Evolutionary conservation across 2,888 invertebrate species (phyloP), one percentile per base, ranked within the genome.

Genomic region (Adelognathus sp.): DNA sequence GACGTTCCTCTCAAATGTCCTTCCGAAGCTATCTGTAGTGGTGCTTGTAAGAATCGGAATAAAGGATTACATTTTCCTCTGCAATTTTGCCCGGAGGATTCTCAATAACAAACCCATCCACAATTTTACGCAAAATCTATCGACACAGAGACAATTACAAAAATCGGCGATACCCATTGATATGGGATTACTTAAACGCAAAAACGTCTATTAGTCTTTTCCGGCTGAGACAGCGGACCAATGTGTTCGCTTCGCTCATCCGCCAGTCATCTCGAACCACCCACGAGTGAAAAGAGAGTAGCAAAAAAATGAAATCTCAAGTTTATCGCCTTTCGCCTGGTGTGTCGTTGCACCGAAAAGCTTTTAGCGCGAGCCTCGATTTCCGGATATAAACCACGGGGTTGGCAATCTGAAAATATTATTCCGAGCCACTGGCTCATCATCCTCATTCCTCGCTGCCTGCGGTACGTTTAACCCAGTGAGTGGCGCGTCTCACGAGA

Each of bases 401-500:
- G 61, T 75, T 60, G 71, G 70, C 52, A 69, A 79, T 73, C 73
- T 70, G 79, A 79, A 79, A 79, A 79, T 79, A 79, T 79, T 75
- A 75, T 75, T 71, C 21, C 63, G 21, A 75, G 46, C 75, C 54
- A 39, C 27, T 58, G 33, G 52, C 18, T 41, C 5, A 16, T 54
- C 54, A n/a, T 74, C 14, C 36, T 67, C 75, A 50, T 60, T 39
- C 74, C 64, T 75, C 63, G 9, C 18, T 39, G 52, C 4, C 24
- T 33, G 27, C 31, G 27, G 58, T 52, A 29, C 84, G 85, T 86
- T 88, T 89, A 88, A 89, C 88, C 88, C 83, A 87, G 85, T 87
- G 85, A 87, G 86, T 86, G 82, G 84, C 64, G 76, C 21, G 27
- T 50, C 50, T 50, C 50, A 5, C 33, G 60, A 18, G 60, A 39